A percentile compares a stretch with the other conserved stretches of the same genome.
phyloP scores from a whole-genome alignment of 2,888 invertebrate genomes.

The Aphelenchoides bicaudatus region DNA sequence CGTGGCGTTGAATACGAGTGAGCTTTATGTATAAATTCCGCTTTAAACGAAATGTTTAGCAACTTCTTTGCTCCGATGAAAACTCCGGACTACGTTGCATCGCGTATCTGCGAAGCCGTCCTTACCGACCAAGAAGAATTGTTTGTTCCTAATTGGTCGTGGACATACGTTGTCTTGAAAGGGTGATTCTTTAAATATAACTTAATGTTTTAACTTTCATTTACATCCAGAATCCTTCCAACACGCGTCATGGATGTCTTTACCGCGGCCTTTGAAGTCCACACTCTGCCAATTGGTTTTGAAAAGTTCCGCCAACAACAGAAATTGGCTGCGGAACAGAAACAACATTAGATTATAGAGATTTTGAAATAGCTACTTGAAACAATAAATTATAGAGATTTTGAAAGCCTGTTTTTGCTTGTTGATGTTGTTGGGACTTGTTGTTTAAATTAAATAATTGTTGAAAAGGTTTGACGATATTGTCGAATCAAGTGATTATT shows the following conservation, averaged over 20 bases:
- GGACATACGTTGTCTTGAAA: slow-evolving; percentile 12
- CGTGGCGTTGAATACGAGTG: slow-evolving; percentile 62
- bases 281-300: slow-evolving; percentile 16
- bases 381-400: too few relatives aligned
- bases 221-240: background rate
- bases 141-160: slow-evolving; percentile 71
- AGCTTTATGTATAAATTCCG: background rate
- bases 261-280: slow-evolving; percentile 19
- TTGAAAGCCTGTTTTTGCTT: too few relatives aligned
- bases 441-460: too few relatives aligned
- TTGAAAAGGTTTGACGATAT: too few relatives aligned
- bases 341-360: slow-evolving; percentile 1
- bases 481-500: too few relatives aligned
- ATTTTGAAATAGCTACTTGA: background rate
- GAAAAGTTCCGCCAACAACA: slow-evolving; percentile 17
- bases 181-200: slow-evolving; percentile 5
- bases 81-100: slow-evolving; percentile 80
- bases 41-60: slow-evolving; percentile 4
- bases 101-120: slow-evolving; percentile 76
- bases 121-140: slow-evolving; percentile 73
- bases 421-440: too few relatives aligned
- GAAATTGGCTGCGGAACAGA: background rate
- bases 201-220: background rate
- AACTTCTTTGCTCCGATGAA: slow-evolving; percentile 61
- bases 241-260: slow-evolving; percentile 15